Evolutionary conservation across 2,113 vertebrate genomes (phyloP).

Genomic region (Jaculus jaculus): DNA sequence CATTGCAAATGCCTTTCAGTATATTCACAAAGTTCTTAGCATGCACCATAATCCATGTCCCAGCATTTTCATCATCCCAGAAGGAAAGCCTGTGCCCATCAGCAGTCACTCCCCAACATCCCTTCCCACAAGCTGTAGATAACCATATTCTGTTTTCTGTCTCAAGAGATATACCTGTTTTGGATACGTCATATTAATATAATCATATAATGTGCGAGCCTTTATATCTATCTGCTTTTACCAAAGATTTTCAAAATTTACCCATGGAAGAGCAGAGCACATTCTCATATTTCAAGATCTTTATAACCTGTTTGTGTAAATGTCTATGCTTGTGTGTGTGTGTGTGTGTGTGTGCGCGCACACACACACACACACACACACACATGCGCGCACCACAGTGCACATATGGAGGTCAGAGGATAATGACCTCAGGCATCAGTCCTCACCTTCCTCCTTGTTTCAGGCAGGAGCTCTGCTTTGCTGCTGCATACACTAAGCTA

Average conservation of each 20-base stretch:
- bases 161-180: background rate
- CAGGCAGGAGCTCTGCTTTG: no score
- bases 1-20: background rate
- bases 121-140: no score
- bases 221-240: background rate
- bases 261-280: background rate
- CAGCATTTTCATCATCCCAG: background rate
- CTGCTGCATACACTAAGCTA: no score
- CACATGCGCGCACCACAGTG: no score
- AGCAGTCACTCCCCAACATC: background rate
- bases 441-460: no score
- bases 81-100: background rate
- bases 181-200: background rate
- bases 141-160: background rate
- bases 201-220: background rate
- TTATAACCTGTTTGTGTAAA: no score
- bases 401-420: no score
- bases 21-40: background rate
- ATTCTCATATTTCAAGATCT: background rate
- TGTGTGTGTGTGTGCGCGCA: no score
- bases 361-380: no score
- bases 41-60: background rate
- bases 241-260: background rate
- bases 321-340: no score
- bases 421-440: no score